phyloP scores from a whole-genome alignment of 2,888 invertebrate genomes.

The Eugnorisma glareosa region DNA sequence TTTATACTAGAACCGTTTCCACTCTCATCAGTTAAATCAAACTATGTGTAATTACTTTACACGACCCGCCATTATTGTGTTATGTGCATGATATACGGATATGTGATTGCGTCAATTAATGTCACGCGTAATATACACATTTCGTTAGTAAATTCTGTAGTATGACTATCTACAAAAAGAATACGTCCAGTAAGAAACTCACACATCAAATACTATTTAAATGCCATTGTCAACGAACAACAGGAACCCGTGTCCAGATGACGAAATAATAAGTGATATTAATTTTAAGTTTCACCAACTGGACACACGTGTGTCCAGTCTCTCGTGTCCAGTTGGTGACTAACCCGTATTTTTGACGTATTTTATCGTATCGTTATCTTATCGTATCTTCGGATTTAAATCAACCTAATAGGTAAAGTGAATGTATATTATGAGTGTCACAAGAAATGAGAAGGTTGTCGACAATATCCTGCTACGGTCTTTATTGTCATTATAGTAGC shows the following conservation, averaged over 20 bases:
- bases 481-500: neutral
- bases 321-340: too few relatives aligned
- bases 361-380: too few relatives aligned
- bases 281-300: too few relatives aligned
- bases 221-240: neutral
- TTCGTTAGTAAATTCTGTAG: constrained; percentile 41
- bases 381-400: neutral
- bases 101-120: constrained; percentile 56
- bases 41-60: constrained; percentile 61
- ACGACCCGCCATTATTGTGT: constrained; percentile 56
- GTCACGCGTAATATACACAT: constrained; percentile 45
- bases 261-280: too few relatives aligned
- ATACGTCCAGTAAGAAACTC: neutral
- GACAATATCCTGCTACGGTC: neutral
- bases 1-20: constrained; percentile 42
- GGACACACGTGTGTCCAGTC: too few relatives aligned
- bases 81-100: constrained; percentile 60
- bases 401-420: neutral
- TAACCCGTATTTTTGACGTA: too few relatives aligned
- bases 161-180: neutral
- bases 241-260: too few relatives aligned
- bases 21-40: constrained; percentile 66
- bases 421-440: neutral
- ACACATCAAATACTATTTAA: neutral
- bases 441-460: neutral